Percentiles rank a stretch among this genome's conserved stretches.
Evolutionary conservation across 2,797 vertebrate genomes (phyloP).

Genomic region (Dipus sagitta): DNA sequence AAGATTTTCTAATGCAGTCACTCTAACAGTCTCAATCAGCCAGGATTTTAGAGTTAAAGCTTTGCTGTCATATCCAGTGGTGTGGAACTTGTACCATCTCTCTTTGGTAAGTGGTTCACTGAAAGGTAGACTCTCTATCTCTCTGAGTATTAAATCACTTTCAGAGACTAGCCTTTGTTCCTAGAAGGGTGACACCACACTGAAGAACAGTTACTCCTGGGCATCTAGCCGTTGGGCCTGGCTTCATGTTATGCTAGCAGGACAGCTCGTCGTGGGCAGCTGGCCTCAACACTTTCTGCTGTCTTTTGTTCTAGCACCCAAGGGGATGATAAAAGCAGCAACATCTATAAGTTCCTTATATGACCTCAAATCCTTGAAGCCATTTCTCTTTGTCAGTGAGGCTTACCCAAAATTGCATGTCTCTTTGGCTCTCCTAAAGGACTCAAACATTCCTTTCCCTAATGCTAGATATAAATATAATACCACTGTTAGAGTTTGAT

Average conservation of each 20-base stretch:
- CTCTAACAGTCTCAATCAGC: not conserved
- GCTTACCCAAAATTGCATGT: not conserved
- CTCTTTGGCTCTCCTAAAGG: not conserved
- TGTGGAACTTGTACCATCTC: not conserved
- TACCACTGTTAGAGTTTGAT: not conserved
- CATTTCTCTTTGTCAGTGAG: conserved; percentile 34
- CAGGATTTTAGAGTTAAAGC: not conserved
- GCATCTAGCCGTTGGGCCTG: not conserved
- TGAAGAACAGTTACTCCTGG: not conserved
- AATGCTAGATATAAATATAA: not conserved
- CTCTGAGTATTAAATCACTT: not conserved
- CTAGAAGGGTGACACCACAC: not conserved
- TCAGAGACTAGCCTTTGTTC: not conserved
- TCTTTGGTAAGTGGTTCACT: not conserved
- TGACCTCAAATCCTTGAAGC: not conserved
- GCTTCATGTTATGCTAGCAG: not conserved
- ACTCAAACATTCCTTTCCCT: conserved; percentile 1
- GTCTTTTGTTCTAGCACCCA: not conserved
- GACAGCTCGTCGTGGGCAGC: not conserved
- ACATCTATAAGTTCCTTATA: not conserved
- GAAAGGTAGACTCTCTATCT: not conserved
- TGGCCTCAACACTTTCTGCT: not conserved
- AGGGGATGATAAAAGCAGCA: not conserved
- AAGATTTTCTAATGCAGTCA: not conserved
- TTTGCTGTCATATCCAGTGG: not conserved